Conservation (phyloP, 2,113 vertebrate genomes). For the Channa maculata region DNA sequence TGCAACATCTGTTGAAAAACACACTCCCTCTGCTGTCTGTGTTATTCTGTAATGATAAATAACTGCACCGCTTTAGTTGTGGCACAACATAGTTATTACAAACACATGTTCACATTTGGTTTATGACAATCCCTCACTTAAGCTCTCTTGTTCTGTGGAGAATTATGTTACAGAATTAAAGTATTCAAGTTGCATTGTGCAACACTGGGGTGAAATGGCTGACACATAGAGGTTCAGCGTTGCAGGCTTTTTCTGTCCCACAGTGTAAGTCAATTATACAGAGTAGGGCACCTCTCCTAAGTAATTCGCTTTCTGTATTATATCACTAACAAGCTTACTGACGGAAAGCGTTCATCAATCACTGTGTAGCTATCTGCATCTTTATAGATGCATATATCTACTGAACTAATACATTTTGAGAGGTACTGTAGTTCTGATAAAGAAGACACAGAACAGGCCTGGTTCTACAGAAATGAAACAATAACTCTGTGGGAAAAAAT, state of each 20-base stretch:
- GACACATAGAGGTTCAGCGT: slow-evolving; percentile 2
- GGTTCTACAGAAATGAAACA: slow-evolving; percentile 20
- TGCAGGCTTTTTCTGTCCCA: neutral
- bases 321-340: slow-evolving; percentile 49
- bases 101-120: neutral
- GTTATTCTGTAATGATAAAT: slow-evolving; percentile 64
- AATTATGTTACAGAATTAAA: neutral
- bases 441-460: slow-evolving; percentile 17
- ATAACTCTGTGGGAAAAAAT: neutral
- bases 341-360: slow-evolving; percentile 54
- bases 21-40: slow-evolving; percentile 77
- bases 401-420: slow-evolving; percentile 46
- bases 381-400: slow-evolving; percentile 28
- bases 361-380: slow-evolving; percentile 36
- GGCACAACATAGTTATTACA: slow-evolving; percentile 18
- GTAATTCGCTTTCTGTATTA: slow-evolving; percentile 43
- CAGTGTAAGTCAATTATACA: slow-evolving; percentile 20
- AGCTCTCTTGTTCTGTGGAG: neutral
- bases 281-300: neutral
- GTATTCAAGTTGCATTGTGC: slow-evolving; percentile 10
- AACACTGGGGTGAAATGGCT: slow-evolving; percentile 1
- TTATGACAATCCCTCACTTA: neutral
- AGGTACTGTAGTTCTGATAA: slow-evolving; percentile 36
- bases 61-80: neutral
- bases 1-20: slow-evolving; percentile 55